Base-by-base conservation (phyloP, 2,113 vertebrate species). In the Columbina picui region DNA sequence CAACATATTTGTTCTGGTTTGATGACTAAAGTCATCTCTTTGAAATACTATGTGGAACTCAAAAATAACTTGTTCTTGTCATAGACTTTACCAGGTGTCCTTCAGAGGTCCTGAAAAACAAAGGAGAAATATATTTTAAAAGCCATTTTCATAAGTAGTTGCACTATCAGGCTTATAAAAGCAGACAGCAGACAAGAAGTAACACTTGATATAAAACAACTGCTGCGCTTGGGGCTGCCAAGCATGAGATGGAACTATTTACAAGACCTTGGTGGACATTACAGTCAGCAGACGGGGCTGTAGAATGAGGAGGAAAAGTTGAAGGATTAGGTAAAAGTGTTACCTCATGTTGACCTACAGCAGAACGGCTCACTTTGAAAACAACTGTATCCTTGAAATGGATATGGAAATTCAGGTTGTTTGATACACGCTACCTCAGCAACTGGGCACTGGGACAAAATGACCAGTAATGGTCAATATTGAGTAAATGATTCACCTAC, bases 71-170 rank as follows among this genome's bases (percentile, higher is more conserved):
- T 97, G 91, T 96, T 98, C 95, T 97, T 92, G 81, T 97, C 96
- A 94, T 97, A 95, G 96, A 94, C 68, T 92, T 95, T 91, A 67
- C 41, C 52, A 25, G 95, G 30, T 93, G 52, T 97, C 97, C 97
- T 98, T 99, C 98, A 99, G 96, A 98, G 98, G 76, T 98, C 98
- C 99, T 99, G 98, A 86, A 98, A 98, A 93, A 93, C 36, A 97
- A 96, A 95, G 47, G 81, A 97, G 41, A 93, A 63, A 41, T 16
- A 32, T 7, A 17, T 60, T 88, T 94, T 75, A 55, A 39, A 76
- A 92, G 53, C 36, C 6, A 25, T 36, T 91, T 77, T 80, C 8
- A 1, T 43, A 78, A 91, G 21, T 12, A 38, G 12, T 57, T 52
- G 39, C 32, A 86, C 55, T 47, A 65, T n/a, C 17, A 56, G n/a